Percentiles rank a stretch among this genome's conserved stretches.
These are phyloP conservation scores for Neogale vison DNA, from an alignment of 2,113 vertebrate species.

Conservation along the genomic window DNA sequence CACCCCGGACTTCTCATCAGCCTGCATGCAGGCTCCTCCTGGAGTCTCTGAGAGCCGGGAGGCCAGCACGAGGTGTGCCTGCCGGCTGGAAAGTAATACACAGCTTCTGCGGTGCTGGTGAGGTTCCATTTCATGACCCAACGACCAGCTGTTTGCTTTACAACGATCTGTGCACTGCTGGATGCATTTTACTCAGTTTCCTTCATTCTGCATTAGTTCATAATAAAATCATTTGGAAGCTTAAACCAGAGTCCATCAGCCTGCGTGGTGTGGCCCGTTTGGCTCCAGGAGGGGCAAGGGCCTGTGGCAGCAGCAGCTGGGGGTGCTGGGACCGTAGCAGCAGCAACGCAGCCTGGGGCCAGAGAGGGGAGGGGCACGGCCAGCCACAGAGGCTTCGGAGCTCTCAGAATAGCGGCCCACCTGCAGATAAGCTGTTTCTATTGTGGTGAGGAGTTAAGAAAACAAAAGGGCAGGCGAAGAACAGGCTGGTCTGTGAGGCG, in stretches of 20 bases:
- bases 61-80: not conserved
- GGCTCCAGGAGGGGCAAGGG: not conserved
- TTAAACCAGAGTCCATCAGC: not conserved
- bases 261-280: not conserved
- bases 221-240: not conserved
- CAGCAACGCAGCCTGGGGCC: not conserved
- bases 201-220: not conserved
- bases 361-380: no score
- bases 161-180: not conserved
- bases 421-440: constrained; percentile 55
- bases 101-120: not conserved
- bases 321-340: not conserved
- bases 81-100: not conserved
- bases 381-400: not conserved
- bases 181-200: fast-evolving
- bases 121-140: not conserved
- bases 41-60: fast-evolving
- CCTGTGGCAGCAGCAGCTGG: fast-evolving
- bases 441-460: constrained; percentile 26
- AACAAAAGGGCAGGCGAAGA: not conserved
- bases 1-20: not conserved
- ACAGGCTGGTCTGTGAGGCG: fast-evolving
- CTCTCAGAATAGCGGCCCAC: constrained; percentile 56
- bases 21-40: not conserved
- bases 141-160: not conserved